Percentiles rank a stretch among this genome's conserved stretches.
Evolutionary conservation across 2,113 vertebrate genomes (phyloP).

Genomic region (Eonycteris spelaea): DNA sequence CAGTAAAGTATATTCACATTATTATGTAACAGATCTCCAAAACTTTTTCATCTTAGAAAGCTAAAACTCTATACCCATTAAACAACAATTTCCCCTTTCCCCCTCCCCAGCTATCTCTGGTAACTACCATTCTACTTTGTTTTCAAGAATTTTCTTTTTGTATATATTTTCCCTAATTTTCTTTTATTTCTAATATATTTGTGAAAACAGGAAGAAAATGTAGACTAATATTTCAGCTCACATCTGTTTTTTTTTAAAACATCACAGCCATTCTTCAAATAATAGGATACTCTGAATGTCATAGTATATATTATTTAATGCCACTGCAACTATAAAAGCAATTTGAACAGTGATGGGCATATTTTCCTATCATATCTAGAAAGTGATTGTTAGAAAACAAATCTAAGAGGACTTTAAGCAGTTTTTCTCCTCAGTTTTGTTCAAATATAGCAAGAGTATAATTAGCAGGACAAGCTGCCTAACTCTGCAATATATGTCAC

Average conservation of each 20-base stretch:
- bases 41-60: not conserved
- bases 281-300: not conserved
- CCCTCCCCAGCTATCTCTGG: not conserved
- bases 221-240: not conserved
- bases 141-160: not conserved
- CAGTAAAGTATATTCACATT: not conserved
- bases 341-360: not conserved
- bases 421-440: conserved; percentile 39
- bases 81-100: not conserved
- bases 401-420: not conserved
- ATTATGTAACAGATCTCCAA: not conserved
- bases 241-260: not conserved
- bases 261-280: not conserved
- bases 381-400: conserved; percentile 26
- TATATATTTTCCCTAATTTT: not conserved
- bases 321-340: not conserved
- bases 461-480: conserved; percentile 56
- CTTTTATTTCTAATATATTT: not conserved
- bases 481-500: conserved; percentile 38
- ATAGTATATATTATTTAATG: not conserved
- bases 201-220: not conserved
- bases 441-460: conserved; percentile 56
- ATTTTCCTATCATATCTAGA: not conserved
- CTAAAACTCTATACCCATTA: not conserved
- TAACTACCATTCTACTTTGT: not conserved